phyloP scores from a whole-genome alignment of 2,888 invertebrate genomes.

The Netelia fuscicornis region DNA sequence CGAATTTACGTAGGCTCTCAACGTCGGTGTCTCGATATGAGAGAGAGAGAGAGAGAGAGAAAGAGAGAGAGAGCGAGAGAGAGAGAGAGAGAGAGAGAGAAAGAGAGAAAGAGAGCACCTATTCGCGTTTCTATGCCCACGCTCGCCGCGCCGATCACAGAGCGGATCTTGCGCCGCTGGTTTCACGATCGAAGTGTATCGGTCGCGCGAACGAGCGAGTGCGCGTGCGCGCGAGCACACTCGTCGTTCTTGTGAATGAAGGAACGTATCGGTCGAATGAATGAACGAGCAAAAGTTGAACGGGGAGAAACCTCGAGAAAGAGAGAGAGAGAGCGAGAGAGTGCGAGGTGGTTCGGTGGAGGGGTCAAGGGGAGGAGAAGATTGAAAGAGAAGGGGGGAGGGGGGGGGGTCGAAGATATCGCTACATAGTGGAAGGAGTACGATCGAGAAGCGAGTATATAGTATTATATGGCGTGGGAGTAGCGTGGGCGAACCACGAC shows the following conservation, averaged over 20 bases:
- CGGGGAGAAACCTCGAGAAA: slow-evolving; percentile 63
- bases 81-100: no score
- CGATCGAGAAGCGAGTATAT: slow-evolving; percentile 61
- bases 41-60: not conserved
- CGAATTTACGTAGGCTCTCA: no score
- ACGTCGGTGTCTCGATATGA: not conserved
- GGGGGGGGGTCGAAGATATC: slow-evolving; percentile 39
- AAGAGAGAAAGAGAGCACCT: slow-evolving; percentile 17
- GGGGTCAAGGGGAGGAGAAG: slow-evolving; percentile 54
- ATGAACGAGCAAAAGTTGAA: slow-evolving; percentile 76
- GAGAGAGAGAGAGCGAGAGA: slow-evolving; percentile 44
- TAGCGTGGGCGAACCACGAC: slow-evolving; percentile 71
- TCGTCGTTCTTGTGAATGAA: slow-evolving; percentile 74
- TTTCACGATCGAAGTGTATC: slow-evolving; percentile 76
- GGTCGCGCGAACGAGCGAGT: slow-evolving; percentile 52
- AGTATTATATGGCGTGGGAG: slow-evolving; percentile 69
- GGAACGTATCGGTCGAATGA: slow-evolving; percentile 72
- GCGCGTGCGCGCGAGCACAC: slow-evolving; percentile 36
- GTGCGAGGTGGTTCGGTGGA: not conserved
- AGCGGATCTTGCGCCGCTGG: slow-evolving; percentile 44
- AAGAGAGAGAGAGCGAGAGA: no score
- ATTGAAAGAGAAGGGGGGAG: slow-evolving; percentile 8
- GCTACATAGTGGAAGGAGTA: slow-evolving; percentile 55
- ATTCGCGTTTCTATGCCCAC: slow-evolving; percentile 25
- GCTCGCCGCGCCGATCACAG: slow-evolving; percentile 14